phyloP scores from a whole-genome alignment of 2,888 invertebrate species.

The Ischnus inquisitorius region DNA sequence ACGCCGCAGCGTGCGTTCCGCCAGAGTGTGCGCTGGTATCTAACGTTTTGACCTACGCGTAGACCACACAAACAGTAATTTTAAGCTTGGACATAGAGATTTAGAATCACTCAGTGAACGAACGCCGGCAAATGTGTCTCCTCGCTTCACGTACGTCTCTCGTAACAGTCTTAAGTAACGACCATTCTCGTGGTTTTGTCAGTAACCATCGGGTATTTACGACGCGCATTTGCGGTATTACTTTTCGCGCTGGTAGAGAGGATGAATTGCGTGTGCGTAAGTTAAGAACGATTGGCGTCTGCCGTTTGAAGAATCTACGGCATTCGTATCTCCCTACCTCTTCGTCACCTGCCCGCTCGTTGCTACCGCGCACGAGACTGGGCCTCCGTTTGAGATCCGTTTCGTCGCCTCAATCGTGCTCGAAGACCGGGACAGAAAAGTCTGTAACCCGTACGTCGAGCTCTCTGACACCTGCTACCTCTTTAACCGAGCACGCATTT shows the following conservation, averaged over 20 bases:
- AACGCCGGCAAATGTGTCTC: constrained; percentile 19
- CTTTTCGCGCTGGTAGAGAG: neutral
- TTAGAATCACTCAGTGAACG: constrained; percentile 24
- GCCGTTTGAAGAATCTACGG: constrained; percentile 40
- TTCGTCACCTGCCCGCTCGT: constrained; percentile 47
- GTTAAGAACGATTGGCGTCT: constrained; percentile 29
- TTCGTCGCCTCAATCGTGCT: constrained; percentile 12
- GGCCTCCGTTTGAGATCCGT: constrained; percentile 2
- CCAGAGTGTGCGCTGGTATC: constrained; percentile 41
- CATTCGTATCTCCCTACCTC: constrained; percentile 23
- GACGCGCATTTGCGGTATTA: constrained; percentile 25
- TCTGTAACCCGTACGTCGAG: constrained; percentile 17
- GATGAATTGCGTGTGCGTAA: neutral
- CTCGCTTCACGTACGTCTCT: constrained; percentile 19
- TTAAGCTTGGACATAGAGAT: constrained; percentile 19
- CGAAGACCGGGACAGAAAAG: neutral
- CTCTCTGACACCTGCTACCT: constrained; percentile 53
- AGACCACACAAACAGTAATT: neutral
- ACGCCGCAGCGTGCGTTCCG: constrained; percentile 19
- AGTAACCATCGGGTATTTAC: constrained; percentile 15
- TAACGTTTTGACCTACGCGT: constrained; percentile 28
- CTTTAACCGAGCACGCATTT: constrained; percentile 6
- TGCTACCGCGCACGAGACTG: neutral
- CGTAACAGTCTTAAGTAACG: constrained; percentile 28
- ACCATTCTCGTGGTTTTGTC: constrained; percentile 14